Evolutionary conservation across 2,797 vertebrate genomes (phyloP), one percentile per base, ranked within the genome.

Genomic region (Pyrocephalus nanus): DNA sequence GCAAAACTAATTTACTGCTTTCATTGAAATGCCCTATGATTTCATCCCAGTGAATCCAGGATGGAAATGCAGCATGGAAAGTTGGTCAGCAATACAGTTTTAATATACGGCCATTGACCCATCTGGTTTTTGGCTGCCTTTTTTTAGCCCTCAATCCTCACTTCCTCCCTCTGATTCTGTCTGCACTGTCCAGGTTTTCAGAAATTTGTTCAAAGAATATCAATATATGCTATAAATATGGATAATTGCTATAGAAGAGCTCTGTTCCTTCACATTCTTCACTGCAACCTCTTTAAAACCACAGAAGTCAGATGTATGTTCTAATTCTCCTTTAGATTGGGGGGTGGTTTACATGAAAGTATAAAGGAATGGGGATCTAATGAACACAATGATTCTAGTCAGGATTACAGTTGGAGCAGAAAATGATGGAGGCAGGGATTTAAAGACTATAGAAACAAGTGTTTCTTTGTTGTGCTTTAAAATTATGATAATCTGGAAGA

Each of bases 51-150:
- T 38, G 60, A 61, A 79, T 54, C 30, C 2, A 19, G 19, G 43
- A 38, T 8, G 48, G 47, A 29, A 64, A 11, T 25, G 19, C 53
- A 48, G 40, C 62, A 29, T 29, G 45, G 26, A 12, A 87, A 42
- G 3, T 58, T 30, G 42, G 25, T 65, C 58, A 55, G n/a, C 26
- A 74, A 72, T 15, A 26, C 12, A 65, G 27, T 30, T 94, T 57
- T 50, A 54, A 48, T 29, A 15, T 2, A 54, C 30, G 1, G 0
- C n/a, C 16, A n/a, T 14, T 0, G 0, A 47, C 32, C 27, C 70
- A 15, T 53, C 12, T 34, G 43, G 19, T 15, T 66, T 53, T 30
- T 66, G 23, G 10, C 19, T 70, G 50, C 30, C 34, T 79, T 85
- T 89, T 83, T 80, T 20, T n/a, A 58, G 11, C 36, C 32, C 51